Evolutionary conservation across 1,140 invertebrate species (phyloP), one percentile per base, ranked within the genome.

Genomic region (Paraescarpia echinospica): DNA sequence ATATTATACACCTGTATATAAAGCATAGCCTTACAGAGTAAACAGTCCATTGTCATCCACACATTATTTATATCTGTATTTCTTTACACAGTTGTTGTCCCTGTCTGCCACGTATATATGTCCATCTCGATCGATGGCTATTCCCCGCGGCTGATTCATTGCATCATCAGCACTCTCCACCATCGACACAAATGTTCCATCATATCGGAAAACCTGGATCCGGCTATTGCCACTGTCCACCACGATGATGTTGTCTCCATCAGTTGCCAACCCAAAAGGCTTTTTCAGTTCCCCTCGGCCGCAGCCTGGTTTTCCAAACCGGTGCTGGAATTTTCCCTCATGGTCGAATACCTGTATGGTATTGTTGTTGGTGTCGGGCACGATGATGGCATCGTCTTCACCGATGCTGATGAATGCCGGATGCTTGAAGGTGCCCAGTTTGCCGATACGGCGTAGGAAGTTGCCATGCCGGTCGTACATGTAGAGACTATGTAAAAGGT

Each of bases 41-140:
- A 77, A 27, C 4, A 0, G 59, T 77, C 8, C 27, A 14, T 6
- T 77, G 59, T 77, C 27, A 77, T n/a, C n/a, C 27, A 77, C 59
- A 27, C 33, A 90, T 90, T 92, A 93, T 89, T 91, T 93, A 89
- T 93, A 93, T 88, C 35, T 92, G 89, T 92, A 93, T 92, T 93
- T 93, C 77, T 93, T 93, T 14, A 93, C 89, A 59, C 93, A 93
- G 77, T 93, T 59, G 59, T 92, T 92, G n/a, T 92, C 88, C 35
- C 91, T 92, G 91, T 93, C 93, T n/a, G 93, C 93, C 9, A 93
- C 93, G 31, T 90, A 77, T 18, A 93, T 91, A 89, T 93, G 91
- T 27, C 93, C 93, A 90, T 93, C 93, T 92, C 33, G 35, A 34
- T 59, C 92, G 6, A 92, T 8, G n/a, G 91, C 77, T 34, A 93